These are phyloP conservation scores for Hedya salicella DNA, from an alignment of 2,888 invertebrate species.

Conservation along the genomic window DNA sequence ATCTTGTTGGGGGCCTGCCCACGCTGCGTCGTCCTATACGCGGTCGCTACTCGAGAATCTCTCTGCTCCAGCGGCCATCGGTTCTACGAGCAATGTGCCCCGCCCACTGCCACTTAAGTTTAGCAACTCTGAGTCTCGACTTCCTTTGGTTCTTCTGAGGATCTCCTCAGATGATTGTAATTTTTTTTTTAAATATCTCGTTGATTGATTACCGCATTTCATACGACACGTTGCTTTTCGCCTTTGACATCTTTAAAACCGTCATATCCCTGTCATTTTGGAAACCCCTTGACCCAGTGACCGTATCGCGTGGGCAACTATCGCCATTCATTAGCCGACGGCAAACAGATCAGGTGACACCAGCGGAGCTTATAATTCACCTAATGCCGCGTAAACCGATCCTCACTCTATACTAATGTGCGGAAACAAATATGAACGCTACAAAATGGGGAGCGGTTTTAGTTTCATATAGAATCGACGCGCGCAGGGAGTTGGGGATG, in stretches of 20 bases:
- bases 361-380: slow-evolving; percentile 83
- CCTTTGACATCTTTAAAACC: not conserved
- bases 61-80: no score
- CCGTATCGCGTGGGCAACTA: slow-evolving; percentile 33
- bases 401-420: slow-evolving; percentile 71
- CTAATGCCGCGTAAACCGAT: slow-evolving; percentile 82
- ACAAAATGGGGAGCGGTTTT: slow-evolving; percentile 38
- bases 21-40: no score
- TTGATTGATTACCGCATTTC: no score
- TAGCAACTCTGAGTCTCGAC: no score
- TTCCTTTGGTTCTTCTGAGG: no score
- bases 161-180: no score
- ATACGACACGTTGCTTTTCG: no score
- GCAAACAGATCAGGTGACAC: slow-evolving; percentile 80
- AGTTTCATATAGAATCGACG: slow-evolving; percentile 15
- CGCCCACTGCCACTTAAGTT: no score
- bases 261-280: slow-evolving; percentile 4
- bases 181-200: no score
- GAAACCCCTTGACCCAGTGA: slow-evolving; percentile 35
- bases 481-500: slow-evolving; percentile 1
- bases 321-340: slow-evolving; percentile 65
- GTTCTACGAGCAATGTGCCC: no score
- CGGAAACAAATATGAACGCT: slow-evolving; percentile 64
- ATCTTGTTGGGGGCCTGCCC: no score
- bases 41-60: no score